phyloP scores from a whole-genome alignment of 2,113 vertebrate genomes.

The Atlantisia rogersi region DNA sequence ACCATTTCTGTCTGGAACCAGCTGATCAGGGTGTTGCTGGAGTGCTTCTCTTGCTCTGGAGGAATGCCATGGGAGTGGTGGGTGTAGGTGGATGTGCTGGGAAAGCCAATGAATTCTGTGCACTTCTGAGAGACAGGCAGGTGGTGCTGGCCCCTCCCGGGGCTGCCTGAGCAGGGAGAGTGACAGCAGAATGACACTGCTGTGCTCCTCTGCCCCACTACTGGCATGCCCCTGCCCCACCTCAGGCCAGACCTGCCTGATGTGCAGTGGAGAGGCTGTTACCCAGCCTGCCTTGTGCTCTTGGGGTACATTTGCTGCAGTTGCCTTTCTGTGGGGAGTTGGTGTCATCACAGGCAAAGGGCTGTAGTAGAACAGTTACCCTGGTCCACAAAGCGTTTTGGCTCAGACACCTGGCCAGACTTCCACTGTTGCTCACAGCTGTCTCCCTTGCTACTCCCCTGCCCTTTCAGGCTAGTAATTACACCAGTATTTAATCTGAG shows the following conservation, averaged over 20 bases:
- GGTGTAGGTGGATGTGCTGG: not conserved
- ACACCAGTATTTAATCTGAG: not conserved
- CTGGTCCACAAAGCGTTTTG: not conserved
- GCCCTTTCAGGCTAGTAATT: not conserved
- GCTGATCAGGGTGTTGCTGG: not conserved
- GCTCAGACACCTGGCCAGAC: not conserved
- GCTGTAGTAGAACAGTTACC: not conserved
- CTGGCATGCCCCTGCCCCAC: not conserved
- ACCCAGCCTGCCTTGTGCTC: not conserved
- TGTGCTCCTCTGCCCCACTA: not conserved
- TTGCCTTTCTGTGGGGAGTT: not conserved
- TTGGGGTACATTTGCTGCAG: fast-evolving
- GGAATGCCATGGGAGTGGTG: not conserved
- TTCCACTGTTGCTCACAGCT: not conserved
- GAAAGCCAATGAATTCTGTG: not conserved
- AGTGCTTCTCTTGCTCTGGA: not conserved
- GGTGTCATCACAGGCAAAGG: not conserved
- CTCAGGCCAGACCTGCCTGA: too few relatives aligned
- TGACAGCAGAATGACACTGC: not conserved
- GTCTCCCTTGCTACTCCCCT: not conserved
- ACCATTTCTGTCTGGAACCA: not conserved
- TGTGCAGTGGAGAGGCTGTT: not conserved
- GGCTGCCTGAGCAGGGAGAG: not conserved
- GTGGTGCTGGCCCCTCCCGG: not conserved
- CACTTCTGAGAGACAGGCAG: fast-evolving